Evolutionary conservation across 2,888 invertebrate species (phyloP), one percentile per base, ranked within the genome.

Genomic region (Poecilus cupreus): DNA sequence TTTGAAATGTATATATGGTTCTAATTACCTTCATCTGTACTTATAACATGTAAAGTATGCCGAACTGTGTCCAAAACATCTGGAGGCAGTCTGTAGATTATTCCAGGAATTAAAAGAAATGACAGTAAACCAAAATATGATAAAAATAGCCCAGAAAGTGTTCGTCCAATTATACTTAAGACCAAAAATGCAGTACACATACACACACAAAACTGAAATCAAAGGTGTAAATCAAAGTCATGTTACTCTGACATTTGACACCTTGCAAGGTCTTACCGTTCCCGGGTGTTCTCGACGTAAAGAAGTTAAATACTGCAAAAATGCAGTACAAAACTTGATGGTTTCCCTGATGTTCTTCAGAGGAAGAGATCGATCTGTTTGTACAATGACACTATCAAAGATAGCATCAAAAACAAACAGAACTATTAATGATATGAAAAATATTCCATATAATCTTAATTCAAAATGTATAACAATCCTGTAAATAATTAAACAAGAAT

Each of bases 391-490:
- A 76, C 84, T 83, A 64, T 86, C 84, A 39, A 85, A 80, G 84
- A 86, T 85, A 51, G 86, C 85, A 83, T 89, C 89, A 81, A 86
- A 86, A 20, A 88, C 76, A 74, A 89, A 87, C 39, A 85, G 83
- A 20, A 86, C 82, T 18, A 89, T 84, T 39, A 87, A 81, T 6
- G 85, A 81, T 20, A 87, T 80, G 87, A 90, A 88, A 84, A 91
- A 78, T 84, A 90, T 84, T 83, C 89, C 86, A 87, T 90, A 87
- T 85, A 91, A 85, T 85, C 88, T 85, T 83, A 89, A 82, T 83
- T 90, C 87, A 79, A 87, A 87, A 82, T 87, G 86, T 78, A 88
- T 85, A 78, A 89, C 84, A 60, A 88, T 83, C 88, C 89, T 90
- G 85, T 51, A 87, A 87, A 80, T 60, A 87, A 80, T 60, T 83